These are phyloP conservation scores for Rhabdomys pumilio DNA, from an alignment of 2,797 vertebrate species.

Conservation along the genomic window DNA sequence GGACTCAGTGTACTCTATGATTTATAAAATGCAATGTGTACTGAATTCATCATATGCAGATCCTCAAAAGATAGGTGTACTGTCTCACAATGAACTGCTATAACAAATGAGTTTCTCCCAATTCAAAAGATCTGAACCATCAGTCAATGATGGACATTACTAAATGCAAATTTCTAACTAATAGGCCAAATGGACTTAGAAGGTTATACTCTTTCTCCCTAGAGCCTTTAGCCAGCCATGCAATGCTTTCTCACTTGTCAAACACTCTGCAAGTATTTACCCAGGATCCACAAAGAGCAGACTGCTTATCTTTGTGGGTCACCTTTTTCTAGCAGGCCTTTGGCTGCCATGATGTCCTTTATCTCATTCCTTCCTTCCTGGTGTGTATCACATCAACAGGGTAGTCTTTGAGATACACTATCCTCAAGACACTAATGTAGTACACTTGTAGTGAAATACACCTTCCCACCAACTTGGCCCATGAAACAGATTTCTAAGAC, in stretches of 20 bases:
- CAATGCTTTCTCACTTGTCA: not conserved
- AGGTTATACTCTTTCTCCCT: not conserved
- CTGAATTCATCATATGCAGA: not conserved
- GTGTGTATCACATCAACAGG: not conserved
- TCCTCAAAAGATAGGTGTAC: conserved; percentile 8
- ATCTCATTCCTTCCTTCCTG: not conserved
- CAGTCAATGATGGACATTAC: not conserved
- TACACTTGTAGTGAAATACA: conserved; percentile 17
- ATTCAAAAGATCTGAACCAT: conserved; percentile 18
- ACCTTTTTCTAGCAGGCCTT: not conserved
- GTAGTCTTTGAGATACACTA: not conserved
- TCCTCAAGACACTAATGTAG: not conserved
- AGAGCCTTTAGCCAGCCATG: not conserved
- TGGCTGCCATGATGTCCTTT: not conserved
- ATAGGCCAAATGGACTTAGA: not conserved
- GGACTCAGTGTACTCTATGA: not conserved
- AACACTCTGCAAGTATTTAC: not conserved
- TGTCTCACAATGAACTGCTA: not conserved
- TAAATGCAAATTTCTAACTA: not conserved
- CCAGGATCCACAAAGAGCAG: not conserved
- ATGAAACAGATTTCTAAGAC: conserved; percentile 9
- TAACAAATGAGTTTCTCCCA: not conserved
- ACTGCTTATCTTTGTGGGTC: not conserved
- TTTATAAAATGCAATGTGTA: conserved; percentile 11
- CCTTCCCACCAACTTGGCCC: not conserved